Evolutionary conservation across 37 sponge, comb jelly and placozoan genomes (phyloP), one percentile per base, ranked within the genome.

Genomic region (Geodia barretti): DNA sequence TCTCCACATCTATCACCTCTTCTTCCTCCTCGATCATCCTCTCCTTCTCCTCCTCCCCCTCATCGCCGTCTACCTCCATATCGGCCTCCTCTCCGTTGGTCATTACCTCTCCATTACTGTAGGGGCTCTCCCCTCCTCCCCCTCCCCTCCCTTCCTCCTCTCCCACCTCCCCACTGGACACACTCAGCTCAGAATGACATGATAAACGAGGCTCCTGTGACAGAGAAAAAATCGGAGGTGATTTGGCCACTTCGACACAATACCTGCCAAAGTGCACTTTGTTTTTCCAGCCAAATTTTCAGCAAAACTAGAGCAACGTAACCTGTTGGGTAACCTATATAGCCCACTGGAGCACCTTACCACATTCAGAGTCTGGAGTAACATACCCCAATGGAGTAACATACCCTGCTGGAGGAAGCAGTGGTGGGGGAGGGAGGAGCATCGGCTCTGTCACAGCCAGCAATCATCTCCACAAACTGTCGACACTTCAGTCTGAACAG

Each of bases 401-500:
- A 7, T 47, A 47, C 54, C 14, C 54, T 47, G 54, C 54, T 47
- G 54, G 54, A 47, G 54, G 7, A 17, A 17, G 54, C 54, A 17
- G 54, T 47, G 14, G 14, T 14, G 20, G 29, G 73, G 7, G 29
- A 43, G n/a, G 70, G 30, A 29, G 84, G 76, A 41, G 75, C 34
- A 29, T 75, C 75, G 34, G 25, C 63, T 30, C 28, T 81, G 76
- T 96, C 97, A 80, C 72, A 81, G 4, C 97, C 97, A 62, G 82
- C 76, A 17, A 98, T 84, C 88, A 92, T 90, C 79, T 98, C 99
- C 24, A 98, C 87, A 83, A 98, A 98, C 70, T 94, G 97, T 37
- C 88, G 83, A 72, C 96, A 94, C 60, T 91, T 90, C 3, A 98
- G 76, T 71, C 78, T 80, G 63, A 98, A 96, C 63, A 94, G 68